These are phyloP conservation scores for Glyptemys insculpta DNA, from an alignment of 2,797 vertebrate species.

Conservation along the genomic window DNA sequence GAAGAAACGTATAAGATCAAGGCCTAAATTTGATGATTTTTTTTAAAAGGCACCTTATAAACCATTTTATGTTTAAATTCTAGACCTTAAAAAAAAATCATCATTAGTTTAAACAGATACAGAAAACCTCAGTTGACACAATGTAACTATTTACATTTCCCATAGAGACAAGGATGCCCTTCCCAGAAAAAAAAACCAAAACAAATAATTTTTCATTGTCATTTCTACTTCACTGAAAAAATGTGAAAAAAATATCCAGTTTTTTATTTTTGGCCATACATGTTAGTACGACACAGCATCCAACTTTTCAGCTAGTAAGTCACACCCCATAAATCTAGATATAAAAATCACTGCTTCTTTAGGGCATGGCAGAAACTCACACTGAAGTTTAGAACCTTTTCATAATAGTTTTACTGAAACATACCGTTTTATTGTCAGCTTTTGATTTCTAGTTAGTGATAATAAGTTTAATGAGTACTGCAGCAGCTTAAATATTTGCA, in stretches of 20 bases:
- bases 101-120: neutral
- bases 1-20: neutral
- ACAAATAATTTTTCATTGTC: neutral
- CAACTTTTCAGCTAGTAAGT: neutral
- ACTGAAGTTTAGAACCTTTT: neutral
- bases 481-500: neutral
- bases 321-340: neutral
- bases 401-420: neutral
- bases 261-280: neutral
- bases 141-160: fast-evolving
- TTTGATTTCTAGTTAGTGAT: neutral
- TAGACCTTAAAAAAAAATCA: neutral
- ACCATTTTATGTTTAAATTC: neutral
- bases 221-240: neutral
- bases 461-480: neutral
- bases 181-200: neutral
- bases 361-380: neutral
- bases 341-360: neutral
- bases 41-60: neutral
- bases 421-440: too few species aligned
- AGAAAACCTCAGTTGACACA: neutral
- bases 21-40: neutral
- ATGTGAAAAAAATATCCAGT: neutral
- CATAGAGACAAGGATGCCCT: fast-evolving
- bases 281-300: neutral